Conservation (phyloP, 2,888 invertebrate species). For the Drosophila falleni region DNA sequence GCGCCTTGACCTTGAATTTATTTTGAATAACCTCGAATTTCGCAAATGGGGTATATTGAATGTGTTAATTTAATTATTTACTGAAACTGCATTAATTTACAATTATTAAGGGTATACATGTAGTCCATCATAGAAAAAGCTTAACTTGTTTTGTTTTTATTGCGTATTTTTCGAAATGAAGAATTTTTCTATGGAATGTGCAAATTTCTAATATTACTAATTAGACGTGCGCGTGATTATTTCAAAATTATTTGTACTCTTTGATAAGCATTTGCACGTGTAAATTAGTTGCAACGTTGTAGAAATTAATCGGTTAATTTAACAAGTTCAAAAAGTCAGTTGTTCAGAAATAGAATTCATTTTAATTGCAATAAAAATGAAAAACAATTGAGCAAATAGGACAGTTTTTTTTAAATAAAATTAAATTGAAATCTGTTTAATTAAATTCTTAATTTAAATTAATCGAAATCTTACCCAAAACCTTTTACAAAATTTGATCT, state of each 20-base stretch:
- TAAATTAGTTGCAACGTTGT: constrained; percentile 5
- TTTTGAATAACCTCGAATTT: background rate
- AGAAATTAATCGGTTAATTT: background rate
- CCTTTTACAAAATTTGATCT: too few relatives aligned
- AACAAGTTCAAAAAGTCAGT: background rate
- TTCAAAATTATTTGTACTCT: background rate
- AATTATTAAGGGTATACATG: constrained; percentile 12
- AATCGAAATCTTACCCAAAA: too few relatives aligned
- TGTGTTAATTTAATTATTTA: background rate
- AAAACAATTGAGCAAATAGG: too few relatives aligned
- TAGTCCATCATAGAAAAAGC: background rate
- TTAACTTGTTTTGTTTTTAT: constrained; percentile 23
- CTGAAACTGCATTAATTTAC: background rate
- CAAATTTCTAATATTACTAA: constrained; percentile 21
- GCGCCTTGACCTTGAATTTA: constrained; percentile 56
- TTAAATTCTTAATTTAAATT: too few relatives aligned
- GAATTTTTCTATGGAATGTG: constrained; percentile 18
- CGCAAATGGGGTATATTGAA: background rate
- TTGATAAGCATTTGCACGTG: background rate
- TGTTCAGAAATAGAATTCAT: too few relatives aligned
- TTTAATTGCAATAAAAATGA: too few relatives aligned
- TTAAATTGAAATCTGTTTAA: too few relatives aligned
- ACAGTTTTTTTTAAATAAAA: too few relatives aligned
- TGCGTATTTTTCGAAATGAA: constrained; percentile 54
- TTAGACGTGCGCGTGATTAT: constrained; percentile 18